Conservation (phyloP, 2,797 vertebrate species). For the Manis javanica region DNA sequence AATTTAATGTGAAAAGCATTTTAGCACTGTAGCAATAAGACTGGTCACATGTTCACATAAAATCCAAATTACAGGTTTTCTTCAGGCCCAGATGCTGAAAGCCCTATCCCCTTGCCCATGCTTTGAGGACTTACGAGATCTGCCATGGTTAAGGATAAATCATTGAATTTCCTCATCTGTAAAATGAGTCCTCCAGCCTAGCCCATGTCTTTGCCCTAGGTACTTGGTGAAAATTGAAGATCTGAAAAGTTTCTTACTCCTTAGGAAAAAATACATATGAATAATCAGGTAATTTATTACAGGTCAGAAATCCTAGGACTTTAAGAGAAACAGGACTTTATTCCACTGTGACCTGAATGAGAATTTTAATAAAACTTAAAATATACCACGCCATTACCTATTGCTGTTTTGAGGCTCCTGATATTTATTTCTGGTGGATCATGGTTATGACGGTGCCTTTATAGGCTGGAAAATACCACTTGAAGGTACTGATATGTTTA, state of each 20-base stretch:
- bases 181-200: slow-evolving; percentile 52
- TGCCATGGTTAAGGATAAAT: background rate
- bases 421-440: background rate
- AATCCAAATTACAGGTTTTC: background rate
- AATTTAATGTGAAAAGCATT: background rate
- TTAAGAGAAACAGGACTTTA: background rate
- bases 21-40: background rate
- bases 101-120: too few species aligned
- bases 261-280: slow-evolving; percentile 16
- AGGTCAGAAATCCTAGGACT: background rate
- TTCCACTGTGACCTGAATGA: background rate
- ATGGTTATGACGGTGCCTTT: background rate
- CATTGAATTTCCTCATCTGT: slow-evolving; percentile 56
- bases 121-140: background rate
- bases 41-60: background rate
- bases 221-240: slow-evolving; percentile 46
- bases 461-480: background rate
- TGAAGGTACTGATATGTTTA: background rate
- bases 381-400: background rate
- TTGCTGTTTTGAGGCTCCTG: background rate
- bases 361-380: slow-evolving; percentile 64
- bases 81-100: background rate
- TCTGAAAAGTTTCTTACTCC: slow-evolving; percentile 46
- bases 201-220: background rate
- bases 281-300: slow-evolving; percentile 54